phyloP scores from a whole-genome alignment of 2,888 invertebrate species.

The Mimachlamys varia region DNA sequence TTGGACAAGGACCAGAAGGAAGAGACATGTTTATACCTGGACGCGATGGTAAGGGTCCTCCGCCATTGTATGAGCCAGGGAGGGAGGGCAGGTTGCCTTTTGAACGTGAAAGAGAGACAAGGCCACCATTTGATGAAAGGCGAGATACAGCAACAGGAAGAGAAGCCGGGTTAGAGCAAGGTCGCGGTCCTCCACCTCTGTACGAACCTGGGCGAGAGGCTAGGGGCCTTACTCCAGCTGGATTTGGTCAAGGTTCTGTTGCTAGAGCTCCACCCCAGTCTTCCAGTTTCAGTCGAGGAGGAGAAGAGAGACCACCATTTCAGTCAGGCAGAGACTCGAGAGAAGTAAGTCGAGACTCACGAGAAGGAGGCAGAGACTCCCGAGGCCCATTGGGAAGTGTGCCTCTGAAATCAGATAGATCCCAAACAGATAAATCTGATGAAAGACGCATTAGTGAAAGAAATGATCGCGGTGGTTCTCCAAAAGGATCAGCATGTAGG shows the following conservation, averaged over 20 bases:
- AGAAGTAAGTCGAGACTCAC: constrained; percentile 34
- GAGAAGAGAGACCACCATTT: neutral
- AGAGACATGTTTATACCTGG: neutral
- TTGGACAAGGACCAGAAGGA: neutral
- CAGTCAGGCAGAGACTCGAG: constrained; percentile 5
- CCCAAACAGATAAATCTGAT: constrained; percentile 28
- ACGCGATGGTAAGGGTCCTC: neutral
- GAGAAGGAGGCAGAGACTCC: constrained; percentile 30
- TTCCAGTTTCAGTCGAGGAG: neutral
- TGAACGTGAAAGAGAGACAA: neutral
- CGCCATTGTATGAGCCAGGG: neutral
- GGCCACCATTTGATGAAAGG: neutral
- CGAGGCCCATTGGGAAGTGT: constrained; percentile 25
- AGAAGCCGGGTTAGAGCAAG: neutral
- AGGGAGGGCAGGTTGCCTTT: neutral
- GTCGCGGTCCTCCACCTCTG: constrained; percentile 41
- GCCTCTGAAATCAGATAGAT: neutral
- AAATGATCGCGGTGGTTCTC: neutral
- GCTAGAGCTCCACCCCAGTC: neutral
- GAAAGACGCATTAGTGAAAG: neutral
- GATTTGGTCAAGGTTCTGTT: neutral
- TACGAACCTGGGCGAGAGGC: constrained; percentile 37
- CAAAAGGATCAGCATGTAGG: neutral
- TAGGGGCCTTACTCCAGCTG: neutral
- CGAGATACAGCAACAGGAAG: neutral